Conservation (phyloP, 1,140 invertebrate genomes). For the Drosophila yakuba region DNA sequence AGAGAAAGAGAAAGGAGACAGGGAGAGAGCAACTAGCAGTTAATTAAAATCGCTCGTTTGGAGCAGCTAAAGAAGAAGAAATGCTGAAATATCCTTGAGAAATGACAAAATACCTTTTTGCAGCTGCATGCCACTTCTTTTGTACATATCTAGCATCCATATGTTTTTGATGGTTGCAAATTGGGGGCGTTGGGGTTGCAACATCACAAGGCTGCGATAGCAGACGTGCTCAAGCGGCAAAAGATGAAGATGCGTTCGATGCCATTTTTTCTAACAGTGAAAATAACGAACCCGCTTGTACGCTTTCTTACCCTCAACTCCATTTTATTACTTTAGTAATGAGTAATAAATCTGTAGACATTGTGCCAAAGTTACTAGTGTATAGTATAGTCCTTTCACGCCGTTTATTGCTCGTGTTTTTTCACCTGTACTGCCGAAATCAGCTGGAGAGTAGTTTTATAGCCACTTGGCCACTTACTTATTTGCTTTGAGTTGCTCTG, state of each 20-base stretch:
- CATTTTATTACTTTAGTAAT: no score
- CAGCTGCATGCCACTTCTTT: neutral
- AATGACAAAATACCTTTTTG: constrained; percentile 41
- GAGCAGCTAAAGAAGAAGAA: constrained; percentile 21
- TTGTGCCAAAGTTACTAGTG: no score
- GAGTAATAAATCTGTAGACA: no score
- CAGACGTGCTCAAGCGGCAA: constrained; percentile 12
- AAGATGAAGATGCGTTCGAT: neutral
- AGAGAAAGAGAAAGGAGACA: neutral
- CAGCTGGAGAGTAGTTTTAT: neutral
- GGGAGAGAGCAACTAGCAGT: constrained; percentile 62
- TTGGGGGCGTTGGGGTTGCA: constrained; percentile 1
- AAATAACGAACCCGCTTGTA: neutral
- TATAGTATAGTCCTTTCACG: no score
- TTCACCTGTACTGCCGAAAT: neutral
- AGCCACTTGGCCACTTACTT: neutral
- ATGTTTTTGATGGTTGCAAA: constrained; percentile 21
- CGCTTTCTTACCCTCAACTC: no score
- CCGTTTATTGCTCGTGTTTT: neutral
- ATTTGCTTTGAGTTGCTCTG: no score
- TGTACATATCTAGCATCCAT: constrained; percentile 4
- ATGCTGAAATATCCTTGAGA: constrained; percentile 32
- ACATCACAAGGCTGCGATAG: no score
- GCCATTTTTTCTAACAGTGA: neutral
- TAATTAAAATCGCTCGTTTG: constrained; percentile 72